Evolutionary conservation across 2,797 vertebrate species (phyloP).

Genomic region (Chloroceryle inda): DNA sequence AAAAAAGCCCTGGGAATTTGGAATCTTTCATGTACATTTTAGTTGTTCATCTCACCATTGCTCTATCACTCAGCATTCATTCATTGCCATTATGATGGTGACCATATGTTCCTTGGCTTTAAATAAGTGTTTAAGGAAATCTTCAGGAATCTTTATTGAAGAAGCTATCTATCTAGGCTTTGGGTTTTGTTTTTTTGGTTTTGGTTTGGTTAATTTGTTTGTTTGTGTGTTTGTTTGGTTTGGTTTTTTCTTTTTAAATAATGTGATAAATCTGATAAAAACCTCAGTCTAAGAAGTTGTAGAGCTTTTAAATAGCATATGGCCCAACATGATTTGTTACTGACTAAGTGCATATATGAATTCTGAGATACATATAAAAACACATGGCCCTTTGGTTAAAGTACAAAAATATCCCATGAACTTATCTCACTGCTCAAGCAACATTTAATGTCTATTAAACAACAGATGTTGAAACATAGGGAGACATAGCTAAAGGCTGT

Average conservation of each 20-base stretch:
- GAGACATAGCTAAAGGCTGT: not conserved
- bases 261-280: not conserved
- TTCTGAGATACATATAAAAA: not conserved
- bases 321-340: not conserved
- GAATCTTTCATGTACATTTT: not conserved
- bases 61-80: not conserved
- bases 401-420: conserved; percentile 1
- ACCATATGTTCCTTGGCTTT: not conserved
- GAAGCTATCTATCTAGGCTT: not conserved
- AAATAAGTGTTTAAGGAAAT: not conserved
- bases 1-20: not conserved
- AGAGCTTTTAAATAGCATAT: conserved; percentile 14
- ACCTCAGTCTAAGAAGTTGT: not conserved
- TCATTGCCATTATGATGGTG: not conserved
- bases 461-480: conserved; percentile 20
- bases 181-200: too few species aligned
- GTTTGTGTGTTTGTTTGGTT: too few species aligned
- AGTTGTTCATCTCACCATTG: not conserved
- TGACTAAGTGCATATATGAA: conserved; percentile 10
- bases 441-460: not conserved
- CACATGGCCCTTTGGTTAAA: not conserved
- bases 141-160: not conserved
- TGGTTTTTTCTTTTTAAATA: not conserved
- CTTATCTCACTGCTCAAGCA: not conserved
- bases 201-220: too few species aligned